Conservation (phyloP, 2,888 invertebrate genomes). For the Apamea epomidion region DNA sequence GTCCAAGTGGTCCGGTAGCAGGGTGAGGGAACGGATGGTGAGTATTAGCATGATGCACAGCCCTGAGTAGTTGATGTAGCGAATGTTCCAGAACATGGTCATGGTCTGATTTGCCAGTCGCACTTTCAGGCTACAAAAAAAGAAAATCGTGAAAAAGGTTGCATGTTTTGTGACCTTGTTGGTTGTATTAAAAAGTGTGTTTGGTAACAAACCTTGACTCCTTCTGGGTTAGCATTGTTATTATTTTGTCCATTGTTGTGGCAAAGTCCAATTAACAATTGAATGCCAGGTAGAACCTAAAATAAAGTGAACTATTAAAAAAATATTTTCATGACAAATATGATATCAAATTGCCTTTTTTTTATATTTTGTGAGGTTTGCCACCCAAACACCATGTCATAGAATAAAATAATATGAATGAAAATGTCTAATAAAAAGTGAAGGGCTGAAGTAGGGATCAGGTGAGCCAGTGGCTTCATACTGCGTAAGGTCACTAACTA, state of each 20-base stretch:
- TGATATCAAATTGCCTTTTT: background rate
- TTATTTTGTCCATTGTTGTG: conserved; percentile 92
- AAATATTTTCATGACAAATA: background rate
- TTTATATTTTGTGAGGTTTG: too few relatives aligned
- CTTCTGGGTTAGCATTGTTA: conserved; percentile 78
- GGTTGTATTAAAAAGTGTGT: conserved; percentile 48
- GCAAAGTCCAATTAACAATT: conserved; percentile 97
- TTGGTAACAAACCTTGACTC: conserved; percentile 78
- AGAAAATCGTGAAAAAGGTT: background rate
- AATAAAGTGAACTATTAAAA: conserved; percentile 43
- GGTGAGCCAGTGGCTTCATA: too few relatives aligned
- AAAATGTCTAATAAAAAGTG: too few relatives aligned
- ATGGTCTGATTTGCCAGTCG: conserved; percentile 92
- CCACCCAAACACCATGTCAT: too few relatives aligned
- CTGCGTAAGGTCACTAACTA: too few relatives aligned
- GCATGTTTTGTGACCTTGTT: background rate
- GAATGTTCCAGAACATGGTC: conserved; percentile 99
- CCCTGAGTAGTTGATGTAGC: conserved; percentile 97
- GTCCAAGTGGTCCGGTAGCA: conserved; percentile 97
- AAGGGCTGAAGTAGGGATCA: too few relatives aligned
- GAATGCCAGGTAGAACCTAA: conserved; percentile 97
- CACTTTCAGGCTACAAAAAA: conserved; percentile 74
- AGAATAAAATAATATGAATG: too few relatives aligned
- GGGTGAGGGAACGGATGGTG: conserved; percentile 99
- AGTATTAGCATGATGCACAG: conserved; percentile 97